Base-by-base conservation (phyloP, 2,888 invertebrate genomes). In the Nomada hirtipes region DNA sequence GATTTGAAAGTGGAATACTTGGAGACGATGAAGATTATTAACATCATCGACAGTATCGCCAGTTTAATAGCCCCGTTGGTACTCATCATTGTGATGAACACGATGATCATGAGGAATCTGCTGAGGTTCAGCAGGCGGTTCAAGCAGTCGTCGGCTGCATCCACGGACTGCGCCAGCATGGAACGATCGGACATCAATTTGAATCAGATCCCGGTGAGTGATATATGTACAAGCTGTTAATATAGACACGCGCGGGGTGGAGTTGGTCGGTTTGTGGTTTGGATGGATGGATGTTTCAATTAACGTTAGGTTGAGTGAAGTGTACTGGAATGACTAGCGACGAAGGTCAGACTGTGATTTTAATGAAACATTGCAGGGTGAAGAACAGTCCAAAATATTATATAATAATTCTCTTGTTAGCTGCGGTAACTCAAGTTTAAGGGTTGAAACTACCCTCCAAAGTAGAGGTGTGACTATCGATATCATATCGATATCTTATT, bases 41-140 rank as follows among this genome's bases (percentile, higher is more conserved):
- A 95, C 90, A 95, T 95, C 60, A 89, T 96, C 55, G 96, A 96
- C 92, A 95, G 95, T 42, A 91, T 96, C n/a, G 92, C 95, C 1
- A 96, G 96, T 1, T 93, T 96, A n/a, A 94, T 96, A 59, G 93
- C 95, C 13, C 96, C 96, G 0, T 94, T 96, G 53, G 91, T 95
- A 1, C 92, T 96, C 64, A 96, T 96, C 80, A 94, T 96, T 52
- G 94, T 95, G 61, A 96, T 96, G 95, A 96, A 96, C 89, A 94
- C 95, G 0, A 95, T 95, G 94, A 96, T 96, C 67, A 95, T 95
- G 57, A 92, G 94, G 59, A 95, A 95, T 86, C 91, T 95, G 53
- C 89, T 95, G 67, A 90, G 92, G 74, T 95, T 95, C 84, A 93
- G 94, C 57, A 92, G 93, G 59, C 91, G 93, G 60, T 94, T 95